Percentiles rank a stretch among this genome's conserved stretches.
phyloP scores from a whole-genome alignment of 2,888 invertebrate genomes.

The Camptogramma bilineatum region DNA sequence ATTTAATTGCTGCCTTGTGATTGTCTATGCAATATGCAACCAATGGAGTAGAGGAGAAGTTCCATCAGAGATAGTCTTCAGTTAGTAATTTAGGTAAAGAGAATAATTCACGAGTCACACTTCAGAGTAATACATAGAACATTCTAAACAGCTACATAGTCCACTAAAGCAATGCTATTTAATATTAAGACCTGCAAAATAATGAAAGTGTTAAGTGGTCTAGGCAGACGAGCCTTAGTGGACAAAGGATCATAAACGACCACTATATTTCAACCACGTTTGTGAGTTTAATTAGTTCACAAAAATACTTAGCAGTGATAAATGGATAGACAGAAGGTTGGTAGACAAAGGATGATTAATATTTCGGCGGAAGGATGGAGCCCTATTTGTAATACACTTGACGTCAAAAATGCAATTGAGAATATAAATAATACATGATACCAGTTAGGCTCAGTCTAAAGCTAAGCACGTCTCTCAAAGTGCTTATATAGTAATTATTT shows the following conservation, averaged over 20 bases:
- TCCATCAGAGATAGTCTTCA: not conserved
- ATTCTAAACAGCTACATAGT: not conserved
- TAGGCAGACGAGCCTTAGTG: not conserved
- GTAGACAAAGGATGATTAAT: constrained; percentile 58
- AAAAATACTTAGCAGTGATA: constrained; percentile 57
- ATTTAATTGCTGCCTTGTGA: not conserved
- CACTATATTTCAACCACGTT: constrained; percentile 50
- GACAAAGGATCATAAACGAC: constrained; percentile 2
- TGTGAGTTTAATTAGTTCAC: constrained; percentile 56
- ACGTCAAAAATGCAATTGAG: constrained; percentile 33
- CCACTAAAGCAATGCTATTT: constrained; percentile 1
- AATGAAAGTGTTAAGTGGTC: not conserved
- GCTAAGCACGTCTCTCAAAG: not conserved
- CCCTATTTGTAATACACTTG: constrained; percentile 38
- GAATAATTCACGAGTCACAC: constrained; percentile 1
- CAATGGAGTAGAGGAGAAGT: not conserved
- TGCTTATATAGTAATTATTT: not conserved
- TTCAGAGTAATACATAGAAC: not conserved
- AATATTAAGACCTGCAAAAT: not conserved
- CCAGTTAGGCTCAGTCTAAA: constrained; percentile 6
- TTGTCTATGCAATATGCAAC: not conserved
- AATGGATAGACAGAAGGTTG: constrained; percentile 53
- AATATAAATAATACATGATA: constrained; percentile 25
- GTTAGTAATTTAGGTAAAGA: constrained; percentile 1
- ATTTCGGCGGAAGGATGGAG: constrained; percentile 44